Percentiles rank a stretch among this genome's conserved stretches.
Evolutionary conservation across 1,140 invertebrate species (phyloP).

Genomic region (Spodoptera frugiperda): DNA sequence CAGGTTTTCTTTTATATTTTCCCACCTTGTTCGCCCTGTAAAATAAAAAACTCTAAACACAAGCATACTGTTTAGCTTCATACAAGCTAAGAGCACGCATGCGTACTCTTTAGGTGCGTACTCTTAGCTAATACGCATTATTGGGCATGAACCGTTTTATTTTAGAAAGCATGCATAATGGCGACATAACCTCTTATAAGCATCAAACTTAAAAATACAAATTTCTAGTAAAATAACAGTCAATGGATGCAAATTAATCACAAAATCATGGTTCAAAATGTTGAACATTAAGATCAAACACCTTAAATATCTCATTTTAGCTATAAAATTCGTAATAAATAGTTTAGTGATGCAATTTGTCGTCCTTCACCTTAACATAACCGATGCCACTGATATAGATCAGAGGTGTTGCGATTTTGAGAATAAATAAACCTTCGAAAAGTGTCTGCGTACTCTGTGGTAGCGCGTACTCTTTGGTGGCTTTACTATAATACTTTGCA

Average conservation of each 20-base stretch:
- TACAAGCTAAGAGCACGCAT: no score
- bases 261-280: not conserved
- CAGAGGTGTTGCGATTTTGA: not conserved
- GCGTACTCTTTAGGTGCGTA: slow-evolving; percentile 2
- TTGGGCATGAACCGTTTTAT: not conserved
- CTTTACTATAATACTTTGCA: no score
- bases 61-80: slow-evolving; percentile 13
- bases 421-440: not conserved
- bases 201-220: not conserved
- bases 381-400: not conserved
- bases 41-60: not conserved
- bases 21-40: slow-evolving; percentile 1
- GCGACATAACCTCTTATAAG: not conserved
- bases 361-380: not conserved
- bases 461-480: no score
- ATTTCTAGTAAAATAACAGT: slow-evolving; percentile 3
- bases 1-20: slow-evolving; percentile 20
- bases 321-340: slow-evolving; percentile 4
- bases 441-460: no score
- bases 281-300: not conserved
- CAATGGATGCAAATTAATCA: not conserved
- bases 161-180: not conserved
- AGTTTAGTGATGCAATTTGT: not conserved
- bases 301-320: not conserved
- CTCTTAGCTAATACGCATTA: not conserved